Evolutionary conservation across 2,888 invertebrate species (phyloP).

Genomic region (Cyrtodaria siliqua): DNA sequence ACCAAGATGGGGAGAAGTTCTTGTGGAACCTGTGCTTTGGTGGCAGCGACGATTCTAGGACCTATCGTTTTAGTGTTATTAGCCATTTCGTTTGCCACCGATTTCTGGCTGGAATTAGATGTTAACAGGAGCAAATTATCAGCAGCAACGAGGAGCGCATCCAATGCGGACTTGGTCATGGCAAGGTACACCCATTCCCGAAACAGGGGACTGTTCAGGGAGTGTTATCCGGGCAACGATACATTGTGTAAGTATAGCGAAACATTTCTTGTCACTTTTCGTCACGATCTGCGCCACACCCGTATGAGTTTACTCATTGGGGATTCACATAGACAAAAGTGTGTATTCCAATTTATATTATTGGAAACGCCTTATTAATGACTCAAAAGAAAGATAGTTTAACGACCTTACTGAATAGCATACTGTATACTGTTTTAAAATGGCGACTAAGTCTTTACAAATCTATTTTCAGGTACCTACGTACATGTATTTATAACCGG

Average conservation of each 20-base stretch:
- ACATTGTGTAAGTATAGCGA: slow-evolving; percentile 77
- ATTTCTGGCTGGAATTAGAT: slow-evolving; percentile 80
- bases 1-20: slow-evolving; percentile 57
- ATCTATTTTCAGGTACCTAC: no score
- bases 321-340: no score
- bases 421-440: no score
- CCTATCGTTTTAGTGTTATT: slow-evolving; percentile 76
- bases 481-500: no score
- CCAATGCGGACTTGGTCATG: slow-evolving; percentile 4
- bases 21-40: slow-evolving; percentile 66
- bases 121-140: slow-evolving; percentile 67
- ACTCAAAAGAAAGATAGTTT: no score
- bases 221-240: slow-evolving; percentile 81
- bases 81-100: slow-evolving; percentile 80
- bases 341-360: no score
- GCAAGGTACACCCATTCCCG: slow-evolving; percentile 71
- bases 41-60: slow-evolving; percentile 74
- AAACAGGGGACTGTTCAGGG: slow-evolving; percentile 79
- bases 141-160: background rate
- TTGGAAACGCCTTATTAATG: no score
- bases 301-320: no score
- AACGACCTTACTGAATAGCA: no score
- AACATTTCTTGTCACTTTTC: no score
- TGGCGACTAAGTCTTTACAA: no score
- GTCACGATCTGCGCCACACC: no score